Percentiles rank a stretch among this genome's conserved stretches.
These are phyloP conservation scores for Psammodynastes pulverulentus DNA, from an alignment of 2,113 vertebrate genomes.

Conservation along the genomic window DNA sequence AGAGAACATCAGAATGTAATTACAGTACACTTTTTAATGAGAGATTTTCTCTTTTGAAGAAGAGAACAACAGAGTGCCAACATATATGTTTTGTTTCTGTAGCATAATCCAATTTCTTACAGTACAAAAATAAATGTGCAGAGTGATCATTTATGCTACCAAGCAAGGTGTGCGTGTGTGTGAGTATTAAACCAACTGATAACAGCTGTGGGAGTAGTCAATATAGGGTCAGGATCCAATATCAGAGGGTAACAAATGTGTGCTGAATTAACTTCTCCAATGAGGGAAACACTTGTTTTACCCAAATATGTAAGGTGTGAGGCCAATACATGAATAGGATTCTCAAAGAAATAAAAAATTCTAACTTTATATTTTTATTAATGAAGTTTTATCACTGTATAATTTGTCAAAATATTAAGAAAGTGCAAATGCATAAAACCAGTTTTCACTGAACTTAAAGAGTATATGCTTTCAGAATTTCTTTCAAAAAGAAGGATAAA, in stretches of 20 bases:
- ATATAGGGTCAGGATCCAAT: neutral
- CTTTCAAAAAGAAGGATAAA: neutral
- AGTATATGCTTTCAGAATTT: neutral
- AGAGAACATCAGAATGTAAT: neutral
- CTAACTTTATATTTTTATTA: neutral
- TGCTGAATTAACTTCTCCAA: neutral
- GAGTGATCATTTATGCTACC: rapidly evolving
- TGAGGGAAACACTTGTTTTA: neutral
- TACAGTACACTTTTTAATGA: neutral
- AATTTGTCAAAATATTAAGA: neutral
- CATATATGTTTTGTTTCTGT: neutral
- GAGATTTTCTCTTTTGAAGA: neutral
- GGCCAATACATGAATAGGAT: neutral
- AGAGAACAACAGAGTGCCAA: neutral
- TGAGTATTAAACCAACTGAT: neutral
- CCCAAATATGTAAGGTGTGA: neutral
- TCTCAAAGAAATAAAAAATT: neutral
- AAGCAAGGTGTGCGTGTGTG: neutral
- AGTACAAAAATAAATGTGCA: neutral
- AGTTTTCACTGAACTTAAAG: neutral
- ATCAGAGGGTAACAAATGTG: neutral
- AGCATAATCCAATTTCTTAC: neutral
- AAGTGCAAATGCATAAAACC: neutral
- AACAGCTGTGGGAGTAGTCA: neutral
- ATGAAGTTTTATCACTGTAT: neutral